These are phyloP conservation scores for Hemichromis elongatus DNA, from an alignment of 2,113 vertebrate species.

Conservation along the genomic window DNA sequence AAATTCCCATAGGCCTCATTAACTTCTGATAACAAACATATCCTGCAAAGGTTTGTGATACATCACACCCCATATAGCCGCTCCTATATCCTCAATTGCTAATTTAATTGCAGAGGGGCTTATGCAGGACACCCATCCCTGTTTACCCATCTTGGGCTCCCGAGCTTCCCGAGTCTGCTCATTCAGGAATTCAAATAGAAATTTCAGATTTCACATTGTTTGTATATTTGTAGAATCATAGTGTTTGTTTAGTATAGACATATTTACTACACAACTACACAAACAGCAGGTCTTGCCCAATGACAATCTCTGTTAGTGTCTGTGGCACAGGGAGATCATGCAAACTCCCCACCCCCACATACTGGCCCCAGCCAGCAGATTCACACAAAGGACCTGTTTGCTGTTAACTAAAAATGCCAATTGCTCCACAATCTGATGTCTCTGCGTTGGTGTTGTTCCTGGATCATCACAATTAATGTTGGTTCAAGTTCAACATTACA, in stretches of 20 bases:
- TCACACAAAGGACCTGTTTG: background rate
- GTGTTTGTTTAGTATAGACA: too few relatives aligned
- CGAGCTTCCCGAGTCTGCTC: background rate
- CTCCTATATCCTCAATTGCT: background rate
- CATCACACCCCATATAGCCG: background rate
- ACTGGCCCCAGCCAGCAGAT: background rate
- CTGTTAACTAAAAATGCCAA: background rate
- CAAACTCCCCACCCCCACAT: background rate
- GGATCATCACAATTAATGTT: background rate
- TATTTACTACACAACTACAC: background rate
- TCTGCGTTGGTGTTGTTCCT: background rate
- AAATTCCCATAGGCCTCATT: background rate
- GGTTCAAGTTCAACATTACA: background rate
- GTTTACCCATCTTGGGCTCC: background rate
- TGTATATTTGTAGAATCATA: too few relatives aligned
- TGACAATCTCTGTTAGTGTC: background rate
- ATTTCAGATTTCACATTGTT: too few relatives aligned
- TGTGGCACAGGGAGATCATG: background rate
- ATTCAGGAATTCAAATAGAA: background rate
- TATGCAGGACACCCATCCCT: background rate
- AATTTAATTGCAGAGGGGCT: background rate
- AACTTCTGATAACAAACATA: background rate
- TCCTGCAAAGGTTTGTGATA: background rate
- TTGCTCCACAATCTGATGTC: background rate
- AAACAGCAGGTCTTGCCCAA: background rate